Evolutionary conservation across 2,113 vertebrate genomes (phyloP).

Genomic region (Petrocephalus microphthalmus): DNA sequence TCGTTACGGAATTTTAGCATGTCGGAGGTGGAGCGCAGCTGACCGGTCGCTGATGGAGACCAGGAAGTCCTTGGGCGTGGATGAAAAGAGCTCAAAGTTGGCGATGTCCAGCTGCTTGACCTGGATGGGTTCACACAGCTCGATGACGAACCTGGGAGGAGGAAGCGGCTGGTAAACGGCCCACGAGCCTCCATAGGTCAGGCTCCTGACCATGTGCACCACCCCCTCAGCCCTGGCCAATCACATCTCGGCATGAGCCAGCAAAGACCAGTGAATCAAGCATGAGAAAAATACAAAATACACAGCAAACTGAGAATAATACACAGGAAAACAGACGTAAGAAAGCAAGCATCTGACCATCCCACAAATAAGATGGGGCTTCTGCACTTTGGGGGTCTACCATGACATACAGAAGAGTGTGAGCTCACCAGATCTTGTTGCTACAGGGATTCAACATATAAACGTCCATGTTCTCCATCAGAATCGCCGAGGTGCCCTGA

Average conservation of each 20-base stretch:
- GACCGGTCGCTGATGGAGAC: constrained; percentile 98
- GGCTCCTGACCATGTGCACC: background rate
- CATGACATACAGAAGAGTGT: background rate
- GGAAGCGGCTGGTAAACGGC: background rate
- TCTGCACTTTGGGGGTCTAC: background rate
- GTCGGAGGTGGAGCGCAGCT: constrained; percentile 23
- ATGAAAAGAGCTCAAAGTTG: constrained; percentile 97
- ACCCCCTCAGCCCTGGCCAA: background rate
- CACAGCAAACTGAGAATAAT: background rate
- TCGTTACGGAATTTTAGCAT: background rate
- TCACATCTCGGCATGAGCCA: background rate
- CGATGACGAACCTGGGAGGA: constrained; percentile 87
- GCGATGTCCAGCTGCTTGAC: constrained; percentile 97
- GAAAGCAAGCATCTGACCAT: background rate
- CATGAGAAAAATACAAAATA: background rate
- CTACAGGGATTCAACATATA: constrained; percentile 99
- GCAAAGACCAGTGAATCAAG: background rate
- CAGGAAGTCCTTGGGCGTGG: constrained; percentile 93
- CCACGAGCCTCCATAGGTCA: background rate
- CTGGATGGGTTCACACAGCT: constrained; percentile 97
- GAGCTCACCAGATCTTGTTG: constrained; percentile 91
- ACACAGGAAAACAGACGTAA: background rate
- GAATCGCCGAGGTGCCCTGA: constrained; percentile 92
- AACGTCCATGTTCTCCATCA: constrained; percentile 97
- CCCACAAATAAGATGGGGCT: background rate